These are phyloP conservation scores for Sitta carolinensis DNA, from an alignment of 2,797 vertebrate genomes.

Conservation along the genomic window DNA sequence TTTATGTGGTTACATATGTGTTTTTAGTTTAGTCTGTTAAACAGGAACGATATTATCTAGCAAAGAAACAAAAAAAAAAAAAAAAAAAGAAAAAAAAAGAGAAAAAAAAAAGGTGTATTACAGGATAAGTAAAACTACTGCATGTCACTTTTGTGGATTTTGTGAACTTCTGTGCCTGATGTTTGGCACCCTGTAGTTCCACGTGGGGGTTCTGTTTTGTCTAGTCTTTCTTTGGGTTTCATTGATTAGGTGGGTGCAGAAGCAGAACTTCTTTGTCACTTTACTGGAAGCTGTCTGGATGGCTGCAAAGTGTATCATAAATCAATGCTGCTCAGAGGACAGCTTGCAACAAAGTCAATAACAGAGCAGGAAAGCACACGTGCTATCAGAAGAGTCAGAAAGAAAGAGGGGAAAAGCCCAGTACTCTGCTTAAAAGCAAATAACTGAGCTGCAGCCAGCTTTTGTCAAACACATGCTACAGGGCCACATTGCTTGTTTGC, in stretches of 20 bases:
- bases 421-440: not conserved
- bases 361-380: slow-evolving; percentile 20
- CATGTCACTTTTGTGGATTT: not conserved
- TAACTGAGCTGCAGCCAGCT: not conserved
- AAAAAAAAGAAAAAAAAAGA: not conserved
- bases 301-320: slow-evolving; percentile 60
- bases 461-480: not conserved
- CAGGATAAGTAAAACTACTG: not conserved
- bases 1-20: not conserved
- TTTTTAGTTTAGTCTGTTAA: not conserved
- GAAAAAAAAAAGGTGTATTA: not conserved
- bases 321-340: slow-evolving; percentile 63
- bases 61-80: not conserved
- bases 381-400: slow-evolving; percentile 27
- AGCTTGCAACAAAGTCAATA: slow-evolving; percentile 64
- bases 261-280: slow-evolving; percentile 74
- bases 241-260: slow-evolving; percentile 67
- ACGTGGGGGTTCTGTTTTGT: slow-evolving; percentile 45
- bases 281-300: slow-evolving; percentile 66
- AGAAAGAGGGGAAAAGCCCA: not conserved
- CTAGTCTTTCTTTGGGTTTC: slow-evolving; percentile 52
- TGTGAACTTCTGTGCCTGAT: not conserved
- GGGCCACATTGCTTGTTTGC: not conserved
- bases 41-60: not conserved
- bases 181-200: slow-evolving; percentile 12